These are phyloP conservation scores for Xanthia icteritia DNA, from an alignment of 2,888 invertebrate species.

Conservation along the genomic window DNA sequence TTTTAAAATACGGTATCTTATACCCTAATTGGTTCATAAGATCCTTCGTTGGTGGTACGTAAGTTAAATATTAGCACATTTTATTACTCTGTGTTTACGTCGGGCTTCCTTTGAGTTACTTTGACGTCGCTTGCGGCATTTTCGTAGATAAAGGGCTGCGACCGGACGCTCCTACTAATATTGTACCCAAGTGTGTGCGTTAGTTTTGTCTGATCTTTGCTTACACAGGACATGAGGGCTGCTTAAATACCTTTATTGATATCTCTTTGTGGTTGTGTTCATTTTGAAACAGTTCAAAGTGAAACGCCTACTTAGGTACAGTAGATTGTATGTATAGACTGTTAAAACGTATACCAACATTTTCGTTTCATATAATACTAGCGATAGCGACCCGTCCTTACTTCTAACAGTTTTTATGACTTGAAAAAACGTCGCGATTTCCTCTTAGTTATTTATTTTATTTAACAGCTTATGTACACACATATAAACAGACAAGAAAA, in stretches of 20 bases:
- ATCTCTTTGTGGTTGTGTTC: slow-evolving; percentile 32
- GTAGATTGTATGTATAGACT: background rate
- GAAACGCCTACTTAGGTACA: background rate
- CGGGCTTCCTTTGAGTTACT: slow-evolving; percentile 81
- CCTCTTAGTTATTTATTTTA: too few species aligned
- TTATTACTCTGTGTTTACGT: slow-evolving; percentile 83
- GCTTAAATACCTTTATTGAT: slow-evolving; percentile 46
- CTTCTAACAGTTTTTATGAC: too few species aligned
- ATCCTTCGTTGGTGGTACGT: slow-evolving; percentile 78
- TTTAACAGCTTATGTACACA: too few species aligned
- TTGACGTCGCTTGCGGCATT: slow-evolving; percentile 76
- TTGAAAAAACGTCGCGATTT: too few species aligned
- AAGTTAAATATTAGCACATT: slow-evolving; percentile 86
- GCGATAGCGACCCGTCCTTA: too few species aligned
- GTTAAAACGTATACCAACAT: background rate
- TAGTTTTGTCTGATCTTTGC: slow-evolving; percentile 69
- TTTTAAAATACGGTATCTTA: slow-evolving; percentile 56
- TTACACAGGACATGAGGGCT: slow-evolving; percentile 64
- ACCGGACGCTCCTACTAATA: slow-evolving; percentile 62
- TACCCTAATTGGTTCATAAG: slow-evolving; percentile 75
- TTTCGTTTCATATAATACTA: background rate
- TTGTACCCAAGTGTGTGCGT: slow-evolving; percentile 58
- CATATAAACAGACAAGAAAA: too few species aligned
- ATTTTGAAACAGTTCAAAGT: slow-evolving; percentile 31
- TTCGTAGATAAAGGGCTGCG: slow-evolving; percentile 76